These are phyloP conservation scores for Halocaridina rubra DNA, from an alignment of 2,888 invertebrate genomes.

Conservation along the genomic window DNA sequence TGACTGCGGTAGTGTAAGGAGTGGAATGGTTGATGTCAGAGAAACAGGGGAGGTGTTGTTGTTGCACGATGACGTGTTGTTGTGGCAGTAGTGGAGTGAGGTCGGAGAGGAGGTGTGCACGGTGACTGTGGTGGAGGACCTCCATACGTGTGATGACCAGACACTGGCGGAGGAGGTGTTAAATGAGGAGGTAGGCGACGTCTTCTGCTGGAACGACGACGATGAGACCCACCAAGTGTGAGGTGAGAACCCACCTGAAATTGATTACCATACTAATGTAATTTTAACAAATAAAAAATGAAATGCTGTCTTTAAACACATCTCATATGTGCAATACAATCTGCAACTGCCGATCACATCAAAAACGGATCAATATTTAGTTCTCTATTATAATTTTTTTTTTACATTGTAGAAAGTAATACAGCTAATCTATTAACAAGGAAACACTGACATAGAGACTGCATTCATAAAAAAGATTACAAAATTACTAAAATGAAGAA, in stretches of 20 bases:
- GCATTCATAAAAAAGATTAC: too few relatives aligned
- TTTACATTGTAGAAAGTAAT: too few relatives aligned
- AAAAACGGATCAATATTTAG: too few relatives aligned
- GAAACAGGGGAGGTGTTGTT: conserved; percentile 58
- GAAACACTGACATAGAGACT: too few relatives aligned
- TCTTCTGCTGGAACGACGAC: conserved; percentile 29
- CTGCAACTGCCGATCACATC: too few relatives aligned
- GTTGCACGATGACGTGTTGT: conserved; percentile 27
- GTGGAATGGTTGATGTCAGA: conserved; percentile 60
- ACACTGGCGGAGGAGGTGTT: conserved; percentile 40
- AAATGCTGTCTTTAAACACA: too few relatives aligned
- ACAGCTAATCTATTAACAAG: too few relatives aligned
- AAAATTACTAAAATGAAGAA: too few relatives aligned
- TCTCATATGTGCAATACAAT: too few relatives aligned
- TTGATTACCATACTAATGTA: too few relatives aligned
- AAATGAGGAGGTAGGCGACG: conserved; percentile 26
- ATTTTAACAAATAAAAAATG: too few relatives aligned
- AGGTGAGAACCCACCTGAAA: conserved; percentile 45
- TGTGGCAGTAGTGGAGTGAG: conserved; percentile 43
- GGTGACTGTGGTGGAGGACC: conserved; percentile 42
- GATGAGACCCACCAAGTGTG: conserved; percentile 35
- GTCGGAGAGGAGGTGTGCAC: conserved; percentile 47
- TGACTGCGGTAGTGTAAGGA: conserved; percentile 43
- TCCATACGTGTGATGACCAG: conserved; percentile 43
- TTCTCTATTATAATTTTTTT: too few relatives aligned